Conservation (phyloP, 2,113 vertebrate genomes). For the Apodemus speciosus region DNA sequence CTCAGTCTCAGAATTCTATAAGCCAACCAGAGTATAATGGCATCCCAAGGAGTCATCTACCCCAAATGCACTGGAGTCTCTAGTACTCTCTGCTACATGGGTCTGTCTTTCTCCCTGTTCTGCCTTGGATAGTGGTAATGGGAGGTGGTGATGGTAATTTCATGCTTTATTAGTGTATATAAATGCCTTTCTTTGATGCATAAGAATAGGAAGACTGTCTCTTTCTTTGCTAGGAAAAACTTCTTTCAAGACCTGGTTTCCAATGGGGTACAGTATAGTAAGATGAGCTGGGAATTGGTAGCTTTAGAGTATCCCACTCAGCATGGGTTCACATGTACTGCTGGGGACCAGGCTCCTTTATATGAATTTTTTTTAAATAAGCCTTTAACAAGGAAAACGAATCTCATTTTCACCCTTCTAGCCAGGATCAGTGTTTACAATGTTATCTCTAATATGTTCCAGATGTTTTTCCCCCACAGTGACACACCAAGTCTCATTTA, state of each 20-base stretch:
- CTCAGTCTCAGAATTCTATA: background rate
- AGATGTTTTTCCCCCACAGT: background rate
- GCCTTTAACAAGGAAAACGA: background rate
- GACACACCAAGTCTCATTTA: no score
- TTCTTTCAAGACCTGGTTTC: background rate
- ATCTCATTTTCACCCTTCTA: background rate
- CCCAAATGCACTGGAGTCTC: rapidly evolving
- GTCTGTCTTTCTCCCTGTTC: background rate
- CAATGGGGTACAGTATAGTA: background rate
- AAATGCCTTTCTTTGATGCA: background rate
- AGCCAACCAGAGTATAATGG: background rate
- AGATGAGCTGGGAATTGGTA: background rate
- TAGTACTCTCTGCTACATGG: rapidly evolving
- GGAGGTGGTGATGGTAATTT: background rate
- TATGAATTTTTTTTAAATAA: background rate
- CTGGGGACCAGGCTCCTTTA: background rate
- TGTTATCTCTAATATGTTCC: no score
- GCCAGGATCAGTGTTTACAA: rapidly evolving
- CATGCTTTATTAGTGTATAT: background rate
- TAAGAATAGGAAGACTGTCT: background rate
- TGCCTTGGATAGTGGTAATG: rapidly evolving
- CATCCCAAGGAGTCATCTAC: rapidly evolving
- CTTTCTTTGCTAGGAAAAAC: background rate
- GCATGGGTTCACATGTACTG: rapidly evolving
- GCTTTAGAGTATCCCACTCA: background rate